Conservation (phyloP, 2,888 invertebrate genomes). For the Bhutanitis thaidina region DNA sequence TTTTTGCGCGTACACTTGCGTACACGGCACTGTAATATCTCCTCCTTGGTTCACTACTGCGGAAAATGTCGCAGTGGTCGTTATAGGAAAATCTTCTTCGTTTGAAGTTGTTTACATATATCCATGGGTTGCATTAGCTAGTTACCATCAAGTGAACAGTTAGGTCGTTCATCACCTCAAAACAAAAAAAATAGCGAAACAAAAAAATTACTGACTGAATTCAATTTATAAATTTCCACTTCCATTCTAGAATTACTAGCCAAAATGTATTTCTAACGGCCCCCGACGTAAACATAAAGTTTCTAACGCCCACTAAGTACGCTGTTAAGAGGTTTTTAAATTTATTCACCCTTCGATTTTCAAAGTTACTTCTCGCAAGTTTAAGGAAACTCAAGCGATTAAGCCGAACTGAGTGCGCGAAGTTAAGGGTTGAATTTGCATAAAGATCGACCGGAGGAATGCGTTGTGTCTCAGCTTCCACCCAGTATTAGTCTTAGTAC, state of each 20-base stretch:
- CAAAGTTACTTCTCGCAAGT: slow-evolving; percentile 54
- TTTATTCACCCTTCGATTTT: slow-evolving; percentile 76
- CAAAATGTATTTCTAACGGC: slow-evolving; percentile 42
- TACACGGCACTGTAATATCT: no score
- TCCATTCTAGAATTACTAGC: slow-evolving; percentile 50
- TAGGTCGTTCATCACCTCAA: no score
- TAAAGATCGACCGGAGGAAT: slow-evolving; percentile 50
- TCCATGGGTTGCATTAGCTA: no score
- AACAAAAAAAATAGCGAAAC: no score
- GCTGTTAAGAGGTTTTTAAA: slow-evolving; percentile 72
- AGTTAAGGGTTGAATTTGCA: slow-evolving; percentile 75
- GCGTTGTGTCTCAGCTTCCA: slow-evolving; percentile 28
- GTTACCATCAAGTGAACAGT: no score
- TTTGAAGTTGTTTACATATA: no score
- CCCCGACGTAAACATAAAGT: slow-evolving; percentile 58
- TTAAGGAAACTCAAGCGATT: slow-evolving; percentile 70
- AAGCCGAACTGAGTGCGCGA: slow-evolving; percentile 61
- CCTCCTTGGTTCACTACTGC: no score
- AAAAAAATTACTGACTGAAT: no score
- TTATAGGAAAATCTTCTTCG: no score
- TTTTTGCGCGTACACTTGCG: no score
- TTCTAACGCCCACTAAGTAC: slow-evolving; percentile 62
- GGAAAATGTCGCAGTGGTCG: no score
- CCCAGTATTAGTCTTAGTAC: slow-evolving; percentile 9
- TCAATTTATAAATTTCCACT: slow-evolving; percentile 22